These are phyloP conservation scores for Pipistrellus pygmaeus DNA, from an alignment of 2,797 vertebrate species.

Conservation along the genomic window DNA sequence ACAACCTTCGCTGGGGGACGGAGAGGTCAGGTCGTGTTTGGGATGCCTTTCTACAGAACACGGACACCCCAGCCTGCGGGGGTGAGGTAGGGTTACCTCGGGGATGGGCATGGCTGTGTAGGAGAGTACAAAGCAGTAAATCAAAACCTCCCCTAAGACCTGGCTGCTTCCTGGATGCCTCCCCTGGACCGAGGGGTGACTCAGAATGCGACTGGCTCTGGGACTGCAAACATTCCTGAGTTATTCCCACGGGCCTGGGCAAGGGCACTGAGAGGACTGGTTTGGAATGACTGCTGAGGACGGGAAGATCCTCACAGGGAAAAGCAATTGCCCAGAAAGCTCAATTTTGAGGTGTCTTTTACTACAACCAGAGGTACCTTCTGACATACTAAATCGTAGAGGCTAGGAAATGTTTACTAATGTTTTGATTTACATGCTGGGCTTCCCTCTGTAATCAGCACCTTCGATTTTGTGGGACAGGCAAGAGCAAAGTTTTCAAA, in stretches of 20 bases:
- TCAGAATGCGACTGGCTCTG: slow-evolving; percentile 62
- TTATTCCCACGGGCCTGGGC: not conserved
- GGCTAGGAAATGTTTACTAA: not conserved
- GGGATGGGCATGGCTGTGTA: not conserved
- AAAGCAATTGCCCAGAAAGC: not conserved
- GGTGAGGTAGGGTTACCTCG: slow-evolving; percentile 29
- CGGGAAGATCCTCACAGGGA: not conserved
- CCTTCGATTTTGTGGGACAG: not conserved
- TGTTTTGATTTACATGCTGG: rapidly evolving
- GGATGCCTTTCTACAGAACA: slow-evolving; percentile 54
- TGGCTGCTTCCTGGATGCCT: slow-evolving; percentile 62
- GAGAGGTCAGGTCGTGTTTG: not conserved
- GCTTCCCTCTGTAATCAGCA: not conserved
- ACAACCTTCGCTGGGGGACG: not conserved
- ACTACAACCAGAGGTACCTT: not conserved
- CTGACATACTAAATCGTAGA: not conserved
- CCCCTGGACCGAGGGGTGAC: slow-evolving; percentile 54
- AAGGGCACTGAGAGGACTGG: slow-evolving; percentile 47
- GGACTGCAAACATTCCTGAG: slow-evolving; percentile 58
- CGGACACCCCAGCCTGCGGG: not conserved
- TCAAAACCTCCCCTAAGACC: slow-evolving; percentile 63
- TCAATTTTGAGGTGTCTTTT: not conserved
- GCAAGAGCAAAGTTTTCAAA: not conserved
- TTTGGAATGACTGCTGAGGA: slow-evolving; percentile 41
- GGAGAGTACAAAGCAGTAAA: slow-evolving; percentile 24